Evolutionary conservation across 2,888 invertebrate species (phyloP).

Genomic region (Elegia similella): DNA sequence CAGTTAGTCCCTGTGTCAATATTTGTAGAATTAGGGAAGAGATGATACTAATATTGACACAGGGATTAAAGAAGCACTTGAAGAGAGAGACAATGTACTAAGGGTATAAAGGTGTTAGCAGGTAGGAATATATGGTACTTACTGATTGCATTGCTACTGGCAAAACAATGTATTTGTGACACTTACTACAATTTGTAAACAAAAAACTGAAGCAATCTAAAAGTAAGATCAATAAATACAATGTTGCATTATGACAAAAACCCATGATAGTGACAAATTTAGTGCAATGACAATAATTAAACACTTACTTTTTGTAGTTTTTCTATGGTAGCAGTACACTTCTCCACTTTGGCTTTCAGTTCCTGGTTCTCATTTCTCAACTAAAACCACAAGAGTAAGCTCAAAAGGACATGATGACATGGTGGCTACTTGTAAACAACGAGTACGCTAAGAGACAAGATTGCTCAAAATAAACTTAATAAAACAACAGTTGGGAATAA

Average conservation of each 20-base stretch:
- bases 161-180: no score
- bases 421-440: background rate
- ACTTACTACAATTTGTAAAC: no score
- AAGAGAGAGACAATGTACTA: no score
- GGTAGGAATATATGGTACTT: no score
- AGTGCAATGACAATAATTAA: background rate
- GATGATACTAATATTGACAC: no score
- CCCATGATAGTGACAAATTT: background rate
- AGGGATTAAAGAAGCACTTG: no score
- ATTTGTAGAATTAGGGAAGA: no score
- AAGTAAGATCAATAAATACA: no score
- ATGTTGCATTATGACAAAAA: background rate
- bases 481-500: background rate
- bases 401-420: background rate
- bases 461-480: background rate
- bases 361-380: slow-evolving; percentile 59
- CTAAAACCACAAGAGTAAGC: slow-evolving; percentile 44
- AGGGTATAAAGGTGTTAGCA: no score
- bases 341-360: slow-evolving; percentile 54
- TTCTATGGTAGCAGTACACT: slow-evolving; percentile 46
- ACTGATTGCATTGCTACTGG: no score
- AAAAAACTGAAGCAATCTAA: no score
- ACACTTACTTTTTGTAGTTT: slow-evolving; percentile 65
- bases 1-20: no score
- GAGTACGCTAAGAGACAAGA: background rate